phyloP scores from a whole-genome alignment of 2,888 invertebrate genomes.

The Polyommatus icarus region DNA sequence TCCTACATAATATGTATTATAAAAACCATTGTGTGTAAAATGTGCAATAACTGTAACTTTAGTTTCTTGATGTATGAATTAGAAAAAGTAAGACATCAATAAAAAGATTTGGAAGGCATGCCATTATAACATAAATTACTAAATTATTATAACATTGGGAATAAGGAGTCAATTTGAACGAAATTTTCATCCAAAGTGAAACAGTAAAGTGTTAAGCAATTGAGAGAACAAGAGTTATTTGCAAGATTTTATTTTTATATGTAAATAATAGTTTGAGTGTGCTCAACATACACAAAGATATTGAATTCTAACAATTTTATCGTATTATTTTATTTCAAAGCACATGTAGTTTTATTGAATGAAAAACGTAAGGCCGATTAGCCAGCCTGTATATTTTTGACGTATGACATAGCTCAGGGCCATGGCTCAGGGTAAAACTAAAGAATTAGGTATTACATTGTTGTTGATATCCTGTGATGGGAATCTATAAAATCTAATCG shows the following conservation, averaged over 20 bases:
- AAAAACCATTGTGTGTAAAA: not conserved
- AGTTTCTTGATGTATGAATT: not conserved
- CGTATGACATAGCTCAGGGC: not conserved
- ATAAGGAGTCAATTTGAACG: not conserved
- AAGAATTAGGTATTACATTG: not conserved
- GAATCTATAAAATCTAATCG: conserved; percentile 50
- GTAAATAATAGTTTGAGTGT: not conserved
- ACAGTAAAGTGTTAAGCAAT: not conserved
- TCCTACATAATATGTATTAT: conserved; percentile 4
- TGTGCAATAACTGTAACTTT: not conserved
- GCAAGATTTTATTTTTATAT: not conserved
- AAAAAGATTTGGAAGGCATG: not conserved
- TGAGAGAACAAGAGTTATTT: not conserved
- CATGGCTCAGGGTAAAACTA: not conserved
- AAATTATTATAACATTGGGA: not conserved
- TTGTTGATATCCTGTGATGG: not conserved
- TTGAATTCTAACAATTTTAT: not conserved
- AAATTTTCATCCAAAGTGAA: not conserved
- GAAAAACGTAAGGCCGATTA: not conserved
- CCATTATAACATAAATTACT: not conserved
- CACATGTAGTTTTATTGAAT: conserved; percentile 2
- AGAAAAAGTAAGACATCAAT: not conserved
- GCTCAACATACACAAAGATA: not conserved
- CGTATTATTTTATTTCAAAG: not conserved
- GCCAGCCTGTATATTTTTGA: not conserved